These are phyloP conservation scores for Anomalospiza imberbis DNA, from an alignment of 2,797 vertebrate species.

Conservation along the genomic window DNA sequence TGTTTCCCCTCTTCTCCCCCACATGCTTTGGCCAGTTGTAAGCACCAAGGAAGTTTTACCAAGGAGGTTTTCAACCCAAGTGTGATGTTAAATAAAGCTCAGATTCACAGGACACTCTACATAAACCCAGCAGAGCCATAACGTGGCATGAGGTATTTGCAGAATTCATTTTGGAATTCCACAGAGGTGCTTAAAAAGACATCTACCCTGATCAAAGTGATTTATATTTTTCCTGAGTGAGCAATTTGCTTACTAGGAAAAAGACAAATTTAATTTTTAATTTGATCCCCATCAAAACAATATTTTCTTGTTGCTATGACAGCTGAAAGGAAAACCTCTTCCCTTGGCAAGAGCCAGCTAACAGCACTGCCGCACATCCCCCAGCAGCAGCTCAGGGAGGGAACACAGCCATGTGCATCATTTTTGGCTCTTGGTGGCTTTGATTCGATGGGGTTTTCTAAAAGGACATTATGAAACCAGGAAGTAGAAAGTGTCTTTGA, in stretches of 20 bases:
- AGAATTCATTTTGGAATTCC: neutral
- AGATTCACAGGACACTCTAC: neutral
- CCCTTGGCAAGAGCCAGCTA: neutral
- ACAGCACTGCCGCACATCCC: neutral
- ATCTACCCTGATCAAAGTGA: neutral
- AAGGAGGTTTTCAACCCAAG: neutral
- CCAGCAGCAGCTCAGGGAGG: neutral
- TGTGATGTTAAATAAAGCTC: neutral
- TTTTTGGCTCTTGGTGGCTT: neutral
- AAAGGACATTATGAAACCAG: neutral
- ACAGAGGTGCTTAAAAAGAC: slow-evolving; percentile 10
- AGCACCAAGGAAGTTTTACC: neutral
- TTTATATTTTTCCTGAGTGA: slow-evolving; percentile 43
- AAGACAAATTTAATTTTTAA: slow-evolving; percentile 56
- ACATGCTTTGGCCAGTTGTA: neutral
- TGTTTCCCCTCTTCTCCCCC: neutral
- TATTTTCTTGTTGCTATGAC: slow-evolving; percentile 61
- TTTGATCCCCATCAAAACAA: slow-evolving; percentile 42
- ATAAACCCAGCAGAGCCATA: neutral
- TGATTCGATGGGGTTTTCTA: neutral
- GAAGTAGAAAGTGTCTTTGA: neutral
- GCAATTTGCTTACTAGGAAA: slow-evolving; percentile 40
- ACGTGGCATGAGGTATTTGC: neutral
- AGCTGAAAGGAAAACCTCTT: slow-evolving; percentile 39
- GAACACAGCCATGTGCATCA: neutral